phyloP scores from a whole-genome alignment of 2,888 invertebrate genomes.

The Phaedon cochleariae region DNA sequence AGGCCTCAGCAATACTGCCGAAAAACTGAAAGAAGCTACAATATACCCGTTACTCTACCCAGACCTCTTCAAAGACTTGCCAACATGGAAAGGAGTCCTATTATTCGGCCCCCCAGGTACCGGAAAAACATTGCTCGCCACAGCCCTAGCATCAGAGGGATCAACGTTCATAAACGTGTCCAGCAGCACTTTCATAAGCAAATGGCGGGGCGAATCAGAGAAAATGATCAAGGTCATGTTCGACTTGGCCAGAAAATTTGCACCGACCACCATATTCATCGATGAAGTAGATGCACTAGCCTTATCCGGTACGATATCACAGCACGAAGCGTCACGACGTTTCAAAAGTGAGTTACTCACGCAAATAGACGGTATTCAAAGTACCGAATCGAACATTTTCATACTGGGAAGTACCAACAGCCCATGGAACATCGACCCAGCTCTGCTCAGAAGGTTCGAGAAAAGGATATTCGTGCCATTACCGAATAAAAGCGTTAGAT shows the following conservation, averaged over 20 bases:
- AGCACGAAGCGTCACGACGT: constrained; percentile 87
- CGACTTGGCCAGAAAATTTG: constrained; percentile 79
- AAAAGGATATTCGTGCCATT: constrained; percentile 84
- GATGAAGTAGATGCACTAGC: constrained; percentile 92
- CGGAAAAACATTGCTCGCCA: constrained; percentile 90
- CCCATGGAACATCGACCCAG: constrained; percentile 93
- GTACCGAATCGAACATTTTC: constrained; percentile 73
- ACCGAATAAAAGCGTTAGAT: constrained; percentile 74
- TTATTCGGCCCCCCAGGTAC: constrained; percentile 79
- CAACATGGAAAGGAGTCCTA: constrained; percentile 79
- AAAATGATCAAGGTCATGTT: constrained; percentile 90
- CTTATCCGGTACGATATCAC: constrained; percentile 71
- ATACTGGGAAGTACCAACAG: constrained; percentile 89
- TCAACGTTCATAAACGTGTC: constrained; percentile 89
- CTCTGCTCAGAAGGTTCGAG: constrained; percentile 87
- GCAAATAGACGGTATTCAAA: constrained; percentile 82
- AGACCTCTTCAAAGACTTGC: constrained; percentile 71
- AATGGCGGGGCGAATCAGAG: constrained; percentile 97
- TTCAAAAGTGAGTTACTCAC: constrained; percentile 90
- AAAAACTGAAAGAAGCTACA: constrained; percentile 84
- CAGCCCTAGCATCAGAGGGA: constrained; percentile 86
- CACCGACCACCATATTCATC: constrained; percentile 91
- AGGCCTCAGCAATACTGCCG: constrained; percentile 78
- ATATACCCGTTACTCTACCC: constrained; percentile 82
- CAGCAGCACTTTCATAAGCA: constrained; percentile 89